A percentile compares a stretch with the other conserved stretches of the same genome.
Evolutionary conservation across 2,113 vertebrate species (phyloP).

Genomic region (Eptesicus fuscus): DNA sequence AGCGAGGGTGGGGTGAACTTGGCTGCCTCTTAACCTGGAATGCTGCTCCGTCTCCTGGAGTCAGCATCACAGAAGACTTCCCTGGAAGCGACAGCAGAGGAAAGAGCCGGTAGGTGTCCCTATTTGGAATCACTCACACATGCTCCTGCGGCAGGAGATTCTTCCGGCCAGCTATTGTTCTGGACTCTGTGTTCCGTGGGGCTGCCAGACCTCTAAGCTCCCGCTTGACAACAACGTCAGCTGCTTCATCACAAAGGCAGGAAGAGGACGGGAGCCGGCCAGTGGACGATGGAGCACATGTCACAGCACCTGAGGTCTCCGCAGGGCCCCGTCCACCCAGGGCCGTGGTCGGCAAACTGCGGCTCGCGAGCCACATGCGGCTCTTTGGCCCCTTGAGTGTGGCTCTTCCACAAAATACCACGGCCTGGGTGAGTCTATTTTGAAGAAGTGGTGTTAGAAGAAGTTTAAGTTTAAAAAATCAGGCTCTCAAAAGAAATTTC

Average conservation of each 20-base stretch:
- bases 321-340: not conserved
- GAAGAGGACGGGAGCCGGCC: not conserved
- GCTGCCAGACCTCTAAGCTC: not conserved
- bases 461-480: no score
- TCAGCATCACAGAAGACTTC: not conserved
- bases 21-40: not conserved
- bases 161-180: not conserved
- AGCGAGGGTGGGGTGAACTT: not conserved
- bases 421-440: no score
- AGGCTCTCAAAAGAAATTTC: no score
- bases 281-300: not conserved
- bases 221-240: constrained; percentile 20
- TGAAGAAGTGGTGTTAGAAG: no score
- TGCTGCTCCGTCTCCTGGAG: not conserved
- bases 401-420: no score
- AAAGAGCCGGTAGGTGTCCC: not conserved
- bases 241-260: not conserved
- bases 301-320: not conserved
- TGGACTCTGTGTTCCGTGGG: not conserved
- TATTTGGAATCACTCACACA: not conserved
- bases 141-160: not conserved
- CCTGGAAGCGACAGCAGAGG: not conserved
- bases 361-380: no score
- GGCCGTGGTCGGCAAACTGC: no score
- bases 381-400: no score